Evolutionary conservation across 2,797 vertebrate species (phyloP).

Genomic region (Falco peregrinus): DNA sequence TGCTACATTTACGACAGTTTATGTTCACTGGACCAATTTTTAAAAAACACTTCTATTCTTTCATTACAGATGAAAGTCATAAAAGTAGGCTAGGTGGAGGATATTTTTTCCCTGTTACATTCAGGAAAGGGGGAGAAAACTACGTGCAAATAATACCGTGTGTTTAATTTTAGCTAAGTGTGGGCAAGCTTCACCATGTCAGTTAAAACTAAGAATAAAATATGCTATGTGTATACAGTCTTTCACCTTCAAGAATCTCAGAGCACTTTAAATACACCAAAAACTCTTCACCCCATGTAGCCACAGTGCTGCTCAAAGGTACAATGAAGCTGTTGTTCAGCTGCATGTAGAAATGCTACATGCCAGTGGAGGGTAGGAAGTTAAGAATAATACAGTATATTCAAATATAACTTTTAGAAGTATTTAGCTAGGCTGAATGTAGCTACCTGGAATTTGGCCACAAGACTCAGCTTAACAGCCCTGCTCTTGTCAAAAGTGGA

Average conservation of each 20-base stretch:
- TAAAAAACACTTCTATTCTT: background rate
- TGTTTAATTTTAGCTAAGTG: slow-evolving; percentile 22
- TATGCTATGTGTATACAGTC: background rate
- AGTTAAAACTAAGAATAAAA: slow-evolving; percentile 26
- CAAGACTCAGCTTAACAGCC: slow-evolving; percentile 51
- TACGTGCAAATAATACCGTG: background rate
- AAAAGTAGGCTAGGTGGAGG: background rate
- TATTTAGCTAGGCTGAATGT: slow-evolving; percentile 61
- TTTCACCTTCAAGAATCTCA: slow-evolving; percentile 1
- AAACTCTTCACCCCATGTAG: slow-evolving; percentile 18
- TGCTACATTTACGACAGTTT: background rate
- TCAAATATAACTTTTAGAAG: slow-evolving; percentile 57
- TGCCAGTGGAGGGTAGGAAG: slow-evolving; percentile 44
- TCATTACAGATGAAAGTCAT: background rate
- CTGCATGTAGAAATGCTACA: background rate
- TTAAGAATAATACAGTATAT: slow-evolving; percentile 43
- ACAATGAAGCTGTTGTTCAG: slow-evolving; percentile 61
- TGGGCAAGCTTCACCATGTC: background rate
- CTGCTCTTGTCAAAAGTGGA: slow-evolving; percentile 52
- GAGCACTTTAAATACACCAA: slow-evolving; percentile 21
- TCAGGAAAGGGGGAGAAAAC: background rate
- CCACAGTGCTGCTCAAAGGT: background rate
- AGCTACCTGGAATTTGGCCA: slow-evolving; percentile 63
- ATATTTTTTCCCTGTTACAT: background rate
- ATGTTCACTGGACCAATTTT: background rate